These are phyloP conservation scores for Drosophila bocki DNA, from an alignment of 1,140 invertebrate genomes.

Conservation along the genomic window DNA sequence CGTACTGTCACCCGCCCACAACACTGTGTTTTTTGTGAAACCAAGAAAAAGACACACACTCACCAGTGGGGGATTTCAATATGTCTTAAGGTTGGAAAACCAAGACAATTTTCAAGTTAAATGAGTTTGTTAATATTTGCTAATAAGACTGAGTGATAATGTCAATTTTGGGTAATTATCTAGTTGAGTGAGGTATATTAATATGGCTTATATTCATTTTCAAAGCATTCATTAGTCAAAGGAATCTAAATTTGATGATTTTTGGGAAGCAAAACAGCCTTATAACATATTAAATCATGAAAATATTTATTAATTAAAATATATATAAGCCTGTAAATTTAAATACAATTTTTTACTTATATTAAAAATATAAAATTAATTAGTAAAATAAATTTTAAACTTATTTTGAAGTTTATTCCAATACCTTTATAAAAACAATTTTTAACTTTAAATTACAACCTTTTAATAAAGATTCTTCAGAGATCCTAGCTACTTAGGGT, in stretches of 20 bases:
- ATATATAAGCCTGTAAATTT: too few species aligned
- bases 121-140: background rate
- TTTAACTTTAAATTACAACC: too few species aligned
- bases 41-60: constrained; percentile 27
- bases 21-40: background rate
- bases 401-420: too few species aligned
- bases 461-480: too few species aligned
- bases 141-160: background rate
- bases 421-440: too few species aligned
- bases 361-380: too few species aligned
- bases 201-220: background rate
- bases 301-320: too few species aligned
- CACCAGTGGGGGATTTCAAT: background rate
- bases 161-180: constrained; percentile 10
- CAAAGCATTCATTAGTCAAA: background rate
- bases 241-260: too few species aligned
- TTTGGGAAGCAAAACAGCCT: too few species aligned
- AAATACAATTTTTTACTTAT: too few species aligned
- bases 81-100: background rate
- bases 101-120: background rate
- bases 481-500: background rate
- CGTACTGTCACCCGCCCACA: constrained; percentile 24
- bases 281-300: too few species aligned
- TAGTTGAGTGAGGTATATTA: background rate
- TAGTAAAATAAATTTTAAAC: too few species aligned